Evolutionary conservation across 2,888 invertebrate genomes (phyloP).

Genomic region (Leptopilina syphax): DNA sequence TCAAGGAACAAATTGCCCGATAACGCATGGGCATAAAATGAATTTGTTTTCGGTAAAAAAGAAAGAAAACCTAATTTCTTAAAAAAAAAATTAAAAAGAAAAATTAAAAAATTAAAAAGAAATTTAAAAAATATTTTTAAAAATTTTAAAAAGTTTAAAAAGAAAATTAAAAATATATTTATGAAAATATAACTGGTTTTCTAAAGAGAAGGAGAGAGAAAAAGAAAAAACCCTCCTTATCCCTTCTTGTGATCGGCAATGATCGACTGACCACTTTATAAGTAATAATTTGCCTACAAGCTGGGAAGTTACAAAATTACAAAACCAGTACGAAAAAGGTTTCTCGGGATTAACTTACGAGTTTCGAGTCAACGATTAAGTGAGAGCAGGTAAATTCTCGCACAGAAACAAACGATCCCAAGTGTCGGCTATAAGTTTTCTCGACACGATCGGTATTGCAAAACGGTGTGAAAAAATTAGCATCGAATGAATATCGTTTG

Average conservation of each 20-base stretch:
- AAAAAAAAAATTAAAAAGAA: no score
- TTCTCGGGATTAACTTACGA: constrained; percentile 57
- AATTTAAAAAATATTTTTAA: no score
- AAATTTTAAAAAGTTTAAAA: no score
- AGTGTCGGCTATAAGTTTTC: constrained; percentile 66
- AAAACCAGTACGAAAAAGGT: constrained; percentile 44
- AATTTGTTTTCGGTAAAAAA: constrained; percentile 43
- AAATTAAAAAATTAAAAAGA: no score
- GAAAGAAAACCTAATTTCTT: no score
- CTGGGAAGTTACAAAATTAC: constrained; percentile 37
- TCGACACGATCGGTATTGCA: constrained; percentile 60
- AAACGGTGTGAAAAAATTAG: constrained; percentile 68
- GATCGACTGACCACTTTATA: constrained; percentile 33
- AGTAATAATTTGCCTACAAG: constrained; percentile 36
- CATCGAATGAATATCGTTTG: constrained; percentile 62
- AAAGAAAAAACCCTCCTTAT: constrained; percentile 14
- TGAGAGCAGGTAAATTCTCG: constrained; percentile 64
- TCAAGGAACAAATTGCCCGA: constrained; percentile 69
- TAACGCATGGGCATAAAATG: constrained; percentile 52
- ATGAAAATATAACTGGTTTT: constrained; percentile 1
- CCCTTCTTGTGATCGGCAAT: constrained; percentile 29
- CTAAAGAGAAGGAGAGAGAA: background rate
- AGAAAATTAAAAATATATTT: background rate
- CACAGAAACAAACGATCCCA: constrained; percentile 68
- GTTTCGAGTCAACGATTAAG: constrained; percentile 63